Percentiles rank a stretch among this genome's conserved stretches.
Conservation (phyloP, 2,888 invertebrate species). For the Anarsia innoxiella region DNA sequence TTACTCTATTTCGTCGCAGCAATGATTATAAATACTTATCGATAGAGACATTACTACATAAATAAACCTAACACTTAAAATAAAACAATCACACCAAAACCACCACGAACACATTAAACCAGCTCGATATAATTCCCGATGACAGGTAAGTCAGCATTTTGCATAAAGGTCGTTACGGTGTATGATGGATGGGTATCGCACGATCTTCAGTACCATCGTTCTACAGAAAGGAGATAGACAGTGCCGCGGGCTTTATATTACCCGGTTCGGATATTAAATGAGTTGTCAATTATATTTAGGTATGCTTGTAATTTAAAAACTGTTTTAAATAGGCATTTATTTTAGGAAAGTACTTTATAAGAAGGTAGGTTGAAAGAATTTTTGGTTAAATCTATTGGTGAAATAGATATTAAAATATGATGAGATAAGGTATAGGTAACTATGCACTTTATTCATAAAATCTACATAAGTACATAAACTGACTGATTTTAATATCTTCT, state of each 20-base stretch:
- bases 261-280: conserved; percentile 38
- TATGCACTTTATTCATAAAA: too few species aligned
- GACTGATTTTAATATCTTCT: too few species aligned
- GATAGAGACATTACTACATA: not conserved
- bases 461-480: too few species aligned
- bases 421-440: too few species aligned
- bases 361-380: too few species aligned
- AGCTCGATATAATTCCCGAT: conserved; percentile 33
- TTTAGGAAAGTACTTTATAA: too few species aligned
- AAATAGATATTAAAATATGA: too few species aligned
- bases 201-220: conserved; percentile 25
- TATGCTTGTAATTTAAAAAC: too few species aligned
- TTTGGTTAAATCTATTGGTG: too few species aligned
- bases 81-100: not conserved
- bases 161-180: conserved; percentile 62
- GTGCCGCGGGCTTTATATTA: conserved; percentile 7
- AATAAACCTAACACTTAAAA: not conserved
- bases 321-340: too few species aligned
- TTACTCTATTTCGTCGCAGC: too few species aligned
- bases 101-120: conserved; percentile 16
- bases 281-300: conserved; percentile 50
- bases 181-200: conserved; percentile 60
- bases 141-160: conserved; percentile 50
- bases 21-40: too few species aligned
- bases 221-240: conserved; percentile 15